Base-by-base conservation (phyloP, 2,888 invertebrate genomes). In the Nipponacmea schrenckii region DNA sequence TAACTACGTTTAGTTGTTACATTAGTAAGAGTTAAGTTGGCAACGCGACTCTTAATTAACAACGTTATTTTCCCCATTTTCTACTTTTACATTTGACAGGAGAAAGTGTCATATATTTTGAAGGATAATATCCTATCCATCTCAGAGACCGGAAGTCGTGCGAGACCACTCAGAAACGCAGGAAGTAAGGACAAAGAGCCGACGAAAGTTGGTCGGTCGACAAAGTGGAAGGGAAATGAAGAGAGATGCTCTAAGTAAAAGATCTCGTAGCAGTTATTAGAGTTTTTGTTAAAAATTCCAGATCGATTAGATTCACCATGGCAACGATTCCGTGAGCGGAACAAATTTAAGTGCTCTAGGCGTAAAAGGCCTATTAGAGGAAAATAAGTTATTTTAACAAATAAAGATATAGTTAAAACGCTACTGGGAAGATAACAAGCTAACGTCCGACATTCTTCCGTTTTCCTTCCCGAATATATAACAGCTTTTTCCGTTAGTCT, bases 331-430 rank as follows among this genome's bases (percentile, higher is more conserved):
- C 77, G 77, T 76, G 74, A 81, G 75, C 77, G 77, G 80, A 79
- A 79, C 79, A 79, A 75, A 79, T 79, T 79, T 81, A 78, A 79
- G 76, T 74, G 74, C 79, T 72, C 68, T 70, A 68, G 75, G 77
- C 78, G 76, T 73, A 73, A 74, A 74, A 71, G 73, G 68, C 64
- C 75, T 71, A 78, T 77, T 77, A 77, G 77, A 75, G 77, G 64
- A 73, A 79, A 79, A 78, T 79, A 77, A 77, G 80, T 78, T 79
- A 79, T 79, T 79, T 78, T 77, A 79, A 78, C 80, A 79, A 80
- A 80, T 79, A 79, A 75, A 77, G 72, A 78, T 76, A 75, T 77
- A 73, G 73, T 70, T 62, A 67, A 74, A 74, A 72, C 68, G 69
- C 48, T 74, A 64, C 62, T 71, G 67, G 68, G 64, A 70, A 73